phyloP scores from a whole-genome alignment of 1,140 invertebrate genomes.

The Drosophila tristis region DNA sequence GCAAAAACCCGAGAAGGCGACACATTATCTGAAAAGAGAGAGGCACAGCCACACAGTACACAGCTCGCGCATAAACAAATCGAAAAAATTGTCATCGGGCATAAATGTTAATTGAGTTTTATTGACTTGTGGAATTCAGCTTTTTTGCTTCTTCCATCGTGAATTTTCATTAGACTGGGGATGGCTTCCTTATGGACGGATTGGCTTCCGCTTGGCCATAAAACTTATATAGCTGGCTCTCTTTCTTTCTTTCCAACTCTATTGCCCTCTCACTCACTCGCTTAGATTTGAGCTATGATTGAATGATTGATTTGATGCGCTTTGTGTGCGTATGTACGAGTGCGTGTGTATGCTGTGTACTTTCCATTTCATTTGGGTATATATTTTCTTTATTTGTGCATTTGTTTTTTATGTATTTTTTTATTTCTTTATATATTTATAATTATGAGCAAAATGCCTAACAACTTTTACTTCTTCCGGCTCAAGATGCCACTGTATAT shows the following conservation, averaged over 20 bases:
- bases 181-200: conserved; percentile 53
- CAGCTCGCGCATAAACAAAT: conserved; percentile 24
- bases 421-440: conserved; percentile 27
- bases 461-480: conserved; percentile 71
- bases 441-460: conserved; percentile 52
- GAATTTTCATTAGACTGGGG: conserved; percentile 50
- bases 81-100: conserved; percentile 34
- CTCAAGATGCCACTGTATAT: conserved; percentile 33
- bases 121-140: conserved; percentile 49
- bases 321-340: conserved; percentile 3
- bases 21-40: background rate
- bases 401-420: conserved; percentile 20
- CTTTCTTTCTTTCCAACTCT: background rate
- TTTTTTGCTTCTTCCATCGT: conserved; percentile 32
- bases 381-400: background rate
- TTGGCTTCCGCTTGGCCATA: conserved; percentile 47
- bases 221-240: conserved; percentile 25
- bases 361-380: conserved; percentile 53
- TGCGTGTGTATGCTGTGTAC: conserved; percentile 29
- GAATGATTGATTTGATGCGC: conserved; percentile 38
- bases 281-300: background rate
- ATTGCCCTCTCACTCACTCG: background rate
- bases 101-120: conserved; percentile 70
- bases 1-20: conserved; percentile 9
- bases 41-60: background rate